Conservation (phyloP, 2,113 vertebrate genomes). For the Atlantisia rogersi region DNA sequence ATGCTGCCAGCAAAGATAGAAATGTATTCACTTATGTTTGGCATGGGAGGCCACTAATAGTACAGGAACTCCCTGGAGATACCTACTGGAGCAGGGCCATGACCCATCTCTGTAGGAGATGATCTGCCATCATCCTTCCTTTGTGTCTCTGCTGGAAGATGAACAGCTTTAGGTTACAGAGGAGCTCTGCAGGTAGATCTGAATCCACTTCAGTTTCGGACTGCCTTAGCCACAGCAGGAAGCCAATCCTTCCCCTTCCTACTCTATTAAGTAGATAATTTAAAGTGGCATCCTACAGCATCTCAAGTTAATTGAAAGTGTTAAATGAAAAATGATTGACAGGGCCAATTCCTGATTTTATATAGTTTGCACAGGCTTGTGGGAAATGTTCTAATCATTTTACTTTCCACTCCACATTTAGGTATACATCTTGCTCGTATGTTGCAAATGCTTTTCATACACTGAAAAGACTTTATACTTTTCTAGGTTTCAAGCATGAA, state of each 20-base stretch:
- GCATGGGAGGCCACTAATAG: neutral
- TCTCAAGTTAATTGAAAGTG: constrained; percentile 58
- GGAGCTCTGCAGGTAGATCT: constrained; percentile 11
- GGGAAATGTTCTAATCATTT: constrained; percentile 29
- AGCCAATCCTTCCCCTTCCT: constrained; percentile 47
- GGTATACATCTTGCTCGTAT: neutral
- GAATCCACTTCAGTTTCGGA: constrained; percentile 7
- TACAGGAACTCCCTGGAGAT: neutral
- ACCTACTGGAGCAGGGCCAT: neutral
- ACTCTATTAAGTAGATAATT: constrained; percentile 56
- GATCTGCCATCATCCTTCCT: neutral
- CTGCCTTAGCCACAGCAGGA: constrained; percentile 48
- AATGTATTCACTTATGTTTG: neutral
- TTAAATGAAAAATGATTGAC: constrained; percentile 58
- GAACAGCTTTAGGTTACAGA: constrained; percentile 10
- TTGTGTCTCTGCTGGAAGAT: neutral
- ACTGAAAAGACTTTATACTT: neutral
- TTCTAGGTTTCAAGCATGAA: neutral
- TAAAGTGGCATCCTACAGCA: constrained; percentile 56
- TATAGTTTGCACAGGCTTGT: constrained; percentile 9
- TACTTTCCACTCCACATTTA: neutral
- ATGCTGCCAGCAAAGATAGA: neutral
- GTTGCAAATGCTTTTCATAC: neutral
- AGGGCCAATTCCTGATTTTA: neutral
- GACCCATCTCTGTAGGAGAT: neutral